Percentiles rank a stretch among this genome's conserved stretches.
These are phyloP conservation scores for Neosilurus hyrtlii DNA, from an alignment of 2,797 vertebrate genomes.

Conservation along the genomic window DNA sequence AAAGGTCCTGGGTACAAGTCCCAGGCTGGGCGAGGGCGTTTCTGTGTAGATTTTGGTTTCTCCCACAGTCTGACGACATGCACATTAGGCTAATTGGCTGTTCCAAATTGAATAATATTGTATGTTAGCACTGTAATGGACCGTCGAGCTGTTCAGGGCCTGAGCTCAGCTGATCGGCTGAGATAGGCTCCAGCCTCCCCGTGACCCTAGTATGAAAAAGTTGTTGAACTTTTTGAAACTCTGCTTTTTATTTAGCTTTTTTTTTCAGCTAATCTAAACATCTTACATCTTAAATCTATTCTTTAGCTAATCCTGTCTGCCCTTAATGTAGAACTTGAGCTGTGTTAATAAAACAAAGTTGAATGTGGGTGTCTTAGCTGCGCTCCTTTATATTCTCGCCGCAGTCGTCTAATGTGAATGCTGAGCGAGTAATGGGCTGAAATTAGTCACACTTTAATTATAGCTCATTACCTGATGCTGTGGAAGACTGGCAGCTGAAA, in stretches of 20 bases:
- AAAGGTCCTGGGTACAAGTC: too few relatives aligned
- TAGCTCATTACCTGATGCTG: conserved; percentile 42
- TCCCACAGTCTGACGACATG: too few relatives aligned
- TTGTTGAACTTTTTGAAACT: too few relatives aligned
- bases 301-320: background rate
- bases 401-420: conserved; percentile 15
- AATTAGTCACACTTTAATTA: conserved; percentile 47
- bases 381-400: conserved; percentile 24
- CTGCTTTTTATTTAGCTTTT: background rate
- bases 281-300: background rate
- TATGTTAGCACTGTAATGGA: too few relatives aligned
- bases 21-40: too few relatives aligned
- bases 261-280: background rate
- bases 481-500: conserved; percentile 36
- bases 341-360: conserved; percentile 35
- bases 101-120: too few relatives aligned
- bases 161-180: too few relatives aligned
- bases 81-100: too few relatives aligned
- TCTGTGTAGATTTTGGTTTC: too few relatives aligned
- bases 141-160: too few relatives aligned
- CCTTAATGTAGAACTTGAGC: conserved; percentile 2
- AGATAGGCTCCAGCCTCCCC: too few relatives aligned
- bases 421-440: conserved; percentile 40
- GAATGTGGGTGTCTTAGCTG: background rate
- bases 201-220: too few relatives aligned